A percentile compares a stretch with the other conserved stretches of the same genome.
These are phyloP conservation scores for Ceratina calcarata DNA, from an alignment of 1,140 invertebrate genomes.

Conservation along the genomic window DNA sequence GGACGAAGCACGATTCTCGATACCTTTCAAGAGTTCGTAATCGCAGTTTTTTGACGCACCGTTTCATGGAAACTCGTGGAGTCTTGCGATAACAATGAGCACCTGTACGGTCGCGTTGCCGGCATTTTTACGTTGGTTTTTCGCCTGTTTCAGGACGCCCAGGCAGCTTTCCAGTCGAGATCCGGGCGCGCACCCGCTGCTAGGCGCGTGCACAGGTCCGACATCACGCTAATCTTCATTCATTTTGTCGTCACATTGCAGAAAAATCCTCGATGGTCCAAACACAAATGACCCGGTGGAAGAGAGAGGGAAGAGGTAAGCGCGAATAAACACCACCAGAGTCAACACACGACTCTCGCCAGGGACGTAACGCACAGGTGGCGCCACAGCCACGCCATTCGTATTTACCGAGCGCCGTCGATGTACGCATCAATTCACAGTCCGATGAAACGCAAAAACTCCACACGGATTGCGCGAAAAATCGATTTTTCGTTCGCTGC, in stretches of 20 bases:
- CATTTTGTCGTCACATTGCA: slow-evolving; percentile 64
- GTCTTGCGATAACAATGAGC: slow-evolving; percentile 43
- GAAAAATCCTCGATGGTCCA: slow-evolving; percentile 54
- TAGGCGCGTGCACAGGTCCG: slow-evolving; percentile 56
- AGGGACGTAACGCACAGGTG: slow-evolving; percentile 56
- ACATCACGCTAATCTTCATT: slow-evolving; percentile 62
- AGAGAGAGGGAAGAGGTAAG: slow-evolving; percentile 60
- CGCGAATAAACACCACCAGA: slow-evolving; percentile 80
- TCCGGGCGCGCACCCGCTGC: slow-evolving; percentile 54
- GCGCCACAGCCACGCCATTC: slow-evolving; percentile 16
- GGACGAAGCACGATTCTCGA: slow-evolving; percentile 14
- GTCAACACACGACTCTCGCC: slow-evolving; percentile 71
- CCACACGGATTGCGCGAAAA: neutral
- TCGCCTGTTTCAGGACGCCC: slow-evolving; percentile 36
- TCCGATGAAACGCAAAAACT: neutral
- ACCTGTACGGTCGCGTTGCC: slow-evolving; percentile 62
- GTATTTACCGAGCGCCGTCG: slow-evolving; percentile 11
- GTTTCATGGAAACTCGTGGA: slow-evolving; percentile 25
- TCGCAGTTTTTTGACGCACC: slow-evolving; percentile 12
- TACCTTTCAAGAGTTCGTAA: slow-evolving; percentile 26
- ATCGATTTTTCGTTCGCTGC: neutral
- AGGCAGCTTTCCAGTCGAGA: slow-evolving; percentile 25
- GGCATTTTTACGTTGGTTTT: slow-evolving; percentile 64
- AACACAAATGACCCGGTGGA: slow-evolving; percentile 57
- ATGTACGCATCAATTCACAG: neutral